Evolutionary conservation across 2,797 vertebrate species (phyloP), one percentile per base, ranked within the genome.

Genomic region (Sciurus carolinensis): DNA sequence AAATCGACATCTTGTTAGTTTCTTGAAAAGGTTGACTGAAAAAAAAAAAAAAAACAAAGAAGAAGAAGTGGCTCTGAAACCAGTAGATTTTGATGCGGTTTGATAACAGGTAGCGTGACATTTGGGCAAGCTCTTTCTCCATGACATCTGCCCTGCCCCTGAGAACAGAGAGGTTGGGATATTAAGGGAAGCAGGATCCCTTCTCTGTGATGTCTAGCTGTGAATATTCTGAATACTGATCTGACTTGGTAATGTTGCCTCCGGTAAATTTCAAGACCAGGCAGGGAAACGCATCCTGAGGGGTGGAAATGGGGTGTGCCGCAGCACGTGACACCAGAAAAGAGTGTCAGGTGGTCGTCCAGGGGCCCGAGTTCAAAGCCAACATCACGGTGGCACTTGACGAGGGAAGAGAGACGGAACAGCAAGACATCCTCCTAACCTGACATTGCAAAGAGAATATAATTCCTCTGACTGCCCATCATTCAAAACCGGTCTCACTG

Each of bases 401-500:
- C 30, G 71, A 75, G 42, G 8, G 64, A 73, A 93, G 87, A 79
- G 3, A 47, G 85, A 62, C 18, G 0, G 10, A 36, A 18, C 5
- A 72, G 73, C 50, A 18, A 88, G 92, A 73, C 2, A 5, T 57
- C 84, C 84, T 87, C 42, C 33, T 82, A 87, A 92, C 52, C 79
- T 50, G 93, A 80, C 26, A 13, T 36, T 69, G 91, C 76, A 83
- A 83, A 80, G 90, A 89, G 86, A 52, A 87, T 82, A 59, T 2
- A 72, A 72, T 66, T 80, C 93, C 89, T 93, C 83, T 20, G 66
- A 76, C 90, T 86, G n/a, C 72, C 66, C 42, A 20, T 95, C 94
- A 95, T 76, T 96, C 95, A 97, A 64, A 80, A 87, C 69, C 44
- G 33, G 84, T 94, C 91, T 92, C 90, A 33, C 59, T 83, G 91